These are phyloP conservation scores for Anagyrus pseudococci DNA, from an alignment of 2,888 invertebrate genomes.

Conservation along the genomic window DNA sequence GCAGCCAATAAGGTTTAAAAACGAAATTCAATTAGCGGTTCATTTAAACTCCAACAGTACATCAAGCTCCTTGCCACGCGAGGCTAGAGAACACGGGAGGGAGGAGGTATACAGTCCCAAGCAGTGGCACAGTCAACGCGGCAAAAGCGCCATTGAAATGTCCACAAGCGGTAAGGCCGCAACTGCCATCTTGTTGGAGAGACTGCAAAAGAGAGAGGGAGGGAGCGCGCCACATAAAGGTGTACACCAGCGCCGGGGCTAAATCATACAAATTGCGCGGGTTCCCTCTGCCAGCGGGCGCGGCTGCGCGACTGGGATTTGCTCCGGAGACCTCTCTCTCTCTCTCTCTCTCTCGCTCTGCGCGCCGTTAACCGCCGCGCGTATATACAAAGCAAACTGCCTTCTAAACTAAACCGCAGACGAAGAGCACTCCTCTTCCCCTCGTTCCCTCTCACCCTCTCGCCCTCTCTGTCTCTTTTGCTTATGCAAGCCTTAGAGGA, in stretches of 20 bases:
- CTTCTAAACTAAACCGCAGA: constrained; percentile 51
- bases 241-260: constrained; percentile 5
- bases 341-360: too few relatives aligned
- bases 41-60: not conserved
- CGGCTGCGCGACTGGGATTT: not conserved
- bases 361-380: constrained; percentile 48
- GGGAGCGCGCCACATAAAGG: constrained; percentile 21
- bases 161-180: not conserved
- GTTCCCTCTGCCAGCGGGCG: not conserved
- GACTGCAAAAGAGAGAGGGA: not conserved
- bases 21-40: not conserved
- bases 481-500: too few relatives aligned
- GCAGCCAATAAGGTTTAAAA: too few relatives aligned
- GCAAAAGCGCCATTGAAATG: not conserved
- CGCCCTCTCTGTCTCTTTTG: too few relatives aligned
- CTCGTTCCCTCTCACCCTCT: too few relatives aligned
- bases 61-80: too few relatives aligned
- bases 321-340: constrained; percentile 1
- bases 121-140: not conserved
- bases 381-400: constrained; percentile 55
- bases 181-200: not conserved
- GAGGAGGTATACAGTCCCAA: too few relatives aligned
- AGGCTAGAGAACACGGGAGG: too few relatives aligned
- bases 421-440: constrained; percentile 14
- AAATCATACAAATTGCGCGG: constrained; percentile 35